A percentile compares a stretch with the other conserved stretches of the same genome.
Evolutionary conservation across 2,113 vertebrate species (phyloP).

Genomic region (Oncorhynchus mykiss): DNA sequence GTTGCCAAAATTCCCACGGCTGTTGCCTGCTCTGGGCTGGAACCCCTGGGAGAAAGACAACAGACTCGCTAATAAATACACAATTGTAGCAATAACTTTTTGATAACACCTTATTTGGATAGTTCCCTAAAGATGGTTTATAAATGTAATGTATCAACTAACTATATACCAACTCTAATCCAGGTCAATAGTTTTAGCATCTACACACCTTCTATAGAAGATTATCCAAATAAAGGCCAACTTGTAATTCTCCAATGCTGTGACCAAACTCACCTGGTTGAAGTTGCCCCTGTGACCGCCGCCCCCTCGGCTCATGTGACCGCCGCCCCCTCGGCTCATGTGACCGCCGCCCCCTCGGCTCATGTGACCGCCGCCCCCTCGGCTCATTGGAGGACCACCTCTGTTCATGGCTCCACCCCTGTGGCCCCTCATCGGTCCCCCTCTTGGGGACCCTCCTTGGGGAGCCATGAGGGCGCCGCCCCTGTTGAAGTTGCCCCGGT

Average conservation of each 20-base stretch:
- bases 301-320: constrained; percentile 34
- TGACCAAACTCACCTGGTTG: constrained; percentile 59
- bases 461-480: constrained; percentile 69
- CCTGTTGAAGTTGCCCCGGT: constrained; percentile 86
- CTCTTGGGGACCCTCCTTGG: constrained; percentile 66
- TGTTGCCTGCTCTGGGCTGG: constrained; percentile 55
- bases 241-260: background rate
- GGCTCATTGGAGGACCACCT: constrained; percentile 65
- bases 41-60: constrained; percentile 38
- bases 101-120: no score
- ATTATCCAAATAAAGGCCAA: background rate
- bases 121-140: no score
- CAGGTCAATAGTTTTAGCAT: no score
- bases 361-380: constrained; percentile 61
- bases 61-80: no score
- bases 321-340: constrained; percentile 24
- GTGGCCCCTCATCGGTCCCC: constrained; percentile 63
- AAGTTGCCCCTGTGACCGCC: constrained; percentile 61
- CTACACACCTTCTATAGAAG: no score
- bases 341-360: constrained; percentile 46
- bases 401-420: constrained; percentile 65
- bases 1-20: constrained; percentile 66
- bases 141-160: no score
- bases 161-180: no score
- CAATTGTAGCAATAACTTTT: no score